Conservation (phyloP, 2,113 vertebrate species). For the Xiphias gladius region DNA sequence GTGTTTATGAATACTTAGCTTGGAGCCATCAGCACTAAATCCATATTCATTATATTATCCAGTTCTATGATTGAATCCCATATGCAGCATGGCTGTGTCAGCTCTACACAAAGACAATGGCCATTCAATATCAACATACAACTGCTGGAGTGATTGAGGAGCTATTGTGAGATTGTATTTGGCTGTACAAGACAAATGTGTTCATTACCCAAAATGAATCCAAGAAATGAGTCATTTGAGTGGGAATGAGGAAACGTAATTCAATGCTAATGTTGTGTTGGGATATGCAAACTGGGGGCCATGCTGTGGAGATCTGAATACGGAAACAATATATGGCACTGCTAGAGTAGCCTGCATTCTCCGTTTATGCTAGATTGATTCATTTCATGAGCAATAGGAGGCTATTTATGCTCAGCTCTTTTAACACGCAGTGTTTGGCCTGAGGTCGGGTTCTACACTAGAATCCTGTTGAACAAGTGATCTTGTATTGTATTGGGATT, state of each 20-base stretch:
- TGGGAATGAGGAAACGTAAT: constrained; percentile 61
- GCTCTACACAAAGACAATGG: constrained; percentile 72
- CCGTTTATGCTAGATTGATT: constrained; percentile 46
- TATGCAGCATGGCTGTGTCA: constrained; percentile 56
- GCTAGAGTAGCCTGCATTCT: constrained; percentile 17
- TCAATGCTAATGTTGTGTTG: constrained; percentile 65
- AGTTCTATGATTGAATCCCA: constrained; percentile 65
- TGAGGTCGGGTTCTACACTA: constrained; percentile 36
- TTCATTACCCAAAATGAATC: constrained; percentile 78
- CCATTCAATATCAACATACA: constrained; percentile 65
- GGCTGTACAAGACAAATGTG: constrained; percentile 77
- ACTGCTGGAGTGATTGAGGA: constrained; percentile 68
- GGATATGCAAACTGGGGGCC: constrained; percentile 50
- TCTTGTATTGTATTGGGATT: constrained; percentile 28
- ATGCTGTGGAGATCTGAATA: constrained; percentile 59
- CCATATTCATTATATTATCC: constrained; percentile 67
- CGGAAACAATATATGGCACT: constrained; percentile 49
- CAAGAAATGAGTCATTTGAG: constrained; percentile 75
- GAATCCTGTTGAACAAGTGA: constrained; percentile 46
- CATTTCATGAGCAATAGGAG: constrained; percentile 40
- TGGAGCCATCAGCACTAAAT: constrained; percentile 63
- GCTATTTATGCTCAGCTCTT: constrained; percentile 24
- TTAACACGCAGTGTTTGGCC: constrained; percentile 25
- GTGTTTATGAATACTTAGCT: constrained; percentile 68
- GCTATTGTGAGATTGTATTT: constrained; percentile 73